These are phyloP conservation scores for Nothobranchius furzeri DNA, from an alignment of 2,113 vertebrate species.

Conservation along the genomic window DNA sequence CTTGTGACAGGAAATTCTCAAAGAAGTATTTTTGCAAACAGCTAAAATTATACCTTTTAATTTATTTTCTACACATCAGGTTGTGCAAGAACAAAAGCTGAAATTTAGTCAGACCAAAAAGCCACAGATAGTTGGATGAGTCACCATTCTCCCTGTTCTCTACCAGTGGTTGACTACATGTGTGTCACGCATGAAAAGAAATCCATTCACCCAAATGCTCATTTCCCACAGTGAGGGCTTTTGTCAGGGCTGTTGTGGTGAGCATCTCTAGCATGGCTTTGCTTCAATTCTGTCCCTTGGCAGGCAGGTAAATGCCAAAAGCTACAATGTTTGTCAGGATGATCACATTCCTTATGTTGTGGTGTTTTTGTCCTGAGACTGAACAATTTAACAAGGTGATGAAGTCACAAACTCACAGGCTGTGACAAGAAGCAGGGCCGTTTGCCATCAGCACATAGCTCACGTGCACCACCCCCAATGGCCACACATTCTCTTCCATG, in stretches of 20 bases:
- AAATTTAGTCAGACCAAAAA: slow-evolving; percentile 12
- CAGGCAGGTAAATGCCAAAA: slow-evolving; percentile 49
- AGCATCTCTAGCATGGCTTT: slow-evolving; percentile 28
- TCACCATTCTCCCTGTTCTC: slow-evolving; percentile 52
- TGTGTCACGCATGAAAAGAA: slow-evolving; percentile 51
- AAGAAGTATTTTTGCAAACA: slow-evolving; percentile 5
- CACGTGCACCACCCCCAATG: slow-evolving; percentile 8
- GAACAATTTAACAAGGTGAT: slow-evolving; percentile 29
- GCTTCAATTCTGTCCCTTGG: slow-evolving; percentile 28
- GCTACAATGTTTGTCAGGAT: slow-evolving; percentile 13
- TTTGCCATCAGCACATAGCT: slow-evolving; percentile 16
- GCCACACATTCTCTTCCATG: slow-evolving; percentile 13
- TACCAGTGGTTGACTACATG: slow-evolving; percentile 55
- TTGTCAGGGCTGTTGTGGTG: slow-evolving; percentile 52
- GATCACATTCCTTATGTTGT: slow-evolving; percentile 27
- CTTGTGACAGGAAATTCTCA: slow-evolving; percentile 18
- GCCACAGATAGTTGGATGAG: slow-evolving; percentile 44
- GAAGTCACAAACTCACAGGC: slow-evolving; percentile 22
- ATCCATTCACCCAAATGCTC: slow-evolving; percentile 43
- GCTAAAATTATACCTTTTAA: slow-evolving; percentile 9
- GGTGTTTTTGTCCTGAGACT: slow-evolving; percentile 16
- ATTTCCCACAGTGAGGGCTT: slow-evolving; percentile 59
- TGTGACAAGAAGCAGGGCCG: not conserved
- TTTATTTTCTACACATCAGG: not conserved
- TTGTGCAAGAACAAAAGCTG: slow-evolving; percentile 42